Evolutionary conservation across 2,113 vertebrate genomes (phyloP).

Genomic region (Hypanus sabinus): DNA sequence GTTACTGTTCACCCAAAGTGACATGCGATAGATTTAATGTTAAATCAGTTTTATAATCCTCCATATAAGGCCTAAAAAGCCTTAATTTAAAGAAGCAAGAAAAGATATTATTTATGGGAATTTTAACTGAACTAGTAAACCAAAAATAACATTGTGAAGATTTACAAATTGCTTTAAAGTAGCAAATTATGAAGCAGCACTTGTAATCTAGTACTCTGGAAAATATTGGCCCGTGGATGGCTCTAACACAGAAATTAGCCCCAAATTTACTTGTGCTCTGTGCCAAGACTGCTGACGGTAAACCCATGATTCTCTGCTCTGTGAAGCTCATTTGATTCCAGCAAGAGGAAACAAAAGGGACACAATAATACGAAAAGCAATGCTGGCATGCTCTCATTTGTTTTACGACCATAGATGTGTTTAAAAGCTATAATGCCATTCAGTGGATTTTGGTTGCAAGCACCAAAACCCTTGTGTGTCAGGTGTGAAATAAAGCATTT

Average conservation of each 20-base stretch:
- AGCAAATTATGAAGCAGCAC: neutral
- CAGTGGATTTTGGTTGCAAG: neutral
- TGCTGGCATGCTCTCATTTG: neutral
- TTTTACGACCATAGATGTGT: neutral
- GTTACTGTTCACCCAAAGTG: neutral
- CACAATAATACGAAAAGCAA: neutral
- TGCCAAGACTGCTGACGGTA: neutral
- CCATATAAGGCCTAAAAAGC: conserved; percentile 50
- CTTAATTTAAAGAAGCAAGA: conserved; percentile 48
- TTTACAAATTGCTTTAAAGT: neutral
- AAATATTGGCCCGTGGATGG: neutral
- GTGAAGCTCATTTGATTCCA: neutral
- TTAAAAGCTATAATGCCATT: neutral
- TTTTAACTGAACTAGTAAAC: conserved; percentile 53
- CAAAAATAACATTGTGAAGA: conserved; percentile 41
- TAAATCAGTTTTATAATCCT: conserved; percentile 57
- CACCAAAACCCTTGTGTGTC: neutral
- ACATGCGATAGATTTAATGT: conserved; percentile 52
- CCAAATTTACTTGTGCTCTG: neutral
- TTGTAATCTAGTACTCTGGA: neutral
- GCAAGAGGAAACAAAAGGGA: no score
- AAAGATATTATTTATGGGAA: conserved; percentile 50
- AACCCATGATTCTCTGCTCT: neutral
- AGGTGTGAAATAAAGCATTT: neutral
- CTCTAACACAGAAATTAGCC: neutral